Base-by-base conservation (phyloP, 2,888 invertebrate genomes). In the Coenonympha glycerion region DNA sequence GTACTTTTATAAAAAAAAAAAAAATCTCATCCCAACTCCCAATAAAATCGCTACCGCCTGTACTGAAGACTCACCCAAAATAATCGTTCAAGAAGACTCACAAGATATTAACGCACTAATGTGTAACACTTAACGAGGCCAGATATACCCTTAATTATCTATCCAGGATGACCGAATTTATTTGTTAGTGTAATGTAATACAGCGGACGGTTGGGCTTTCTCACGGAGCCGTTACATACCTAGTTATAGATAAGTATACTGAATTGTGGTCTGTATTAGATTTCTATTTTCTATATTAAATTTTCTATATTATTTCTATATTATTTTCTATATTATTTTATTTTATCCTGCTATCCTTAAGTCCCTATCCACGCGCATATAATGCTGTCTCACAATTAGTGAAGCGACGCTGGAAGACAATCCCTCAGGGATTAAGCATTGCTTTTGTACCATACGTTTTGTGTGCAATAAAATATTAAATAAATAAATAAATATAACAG, bases 81-180 rank as follows among this genome's bases (percentile, higher is more conserved):
- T 26, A 26, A 45, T 46, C 45, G 33, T 51, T 36, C 24, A 47
- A 45, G 31, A 45, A 22, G 44, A 30, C 45, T 51, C 45, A 33
- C 9, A 51, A 52, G 47, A 72, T 72, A 76, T 78, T 75, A 68
- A 70, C 62, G 58, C 66, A 58, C 68, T 82, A 82, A 82, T 77
- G 74, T 64, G 57, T 58, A 62, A 62, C 73, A 60, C 68, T 78
- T 75, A 79, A 76, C 66, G 71, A 67, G 68, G 66, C 65, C 65
- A 68, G 64, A 64, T 67, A 65, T 64, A 61, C 62, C 60, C 66
- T 70, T 73, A 75, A 76, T 78, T 73, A 76, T 67, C 66, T 68
- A 47, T 57, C 59, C 60, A 60, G 62, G 64, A 68, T 65, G 63
- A 62, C 59, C 60, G 61, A 57, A 69, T 68, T 66, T 66, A 63